Conservation (phyloP, 2,797 vertebrate species). For the Melopsittacus undulatus region DNA sequence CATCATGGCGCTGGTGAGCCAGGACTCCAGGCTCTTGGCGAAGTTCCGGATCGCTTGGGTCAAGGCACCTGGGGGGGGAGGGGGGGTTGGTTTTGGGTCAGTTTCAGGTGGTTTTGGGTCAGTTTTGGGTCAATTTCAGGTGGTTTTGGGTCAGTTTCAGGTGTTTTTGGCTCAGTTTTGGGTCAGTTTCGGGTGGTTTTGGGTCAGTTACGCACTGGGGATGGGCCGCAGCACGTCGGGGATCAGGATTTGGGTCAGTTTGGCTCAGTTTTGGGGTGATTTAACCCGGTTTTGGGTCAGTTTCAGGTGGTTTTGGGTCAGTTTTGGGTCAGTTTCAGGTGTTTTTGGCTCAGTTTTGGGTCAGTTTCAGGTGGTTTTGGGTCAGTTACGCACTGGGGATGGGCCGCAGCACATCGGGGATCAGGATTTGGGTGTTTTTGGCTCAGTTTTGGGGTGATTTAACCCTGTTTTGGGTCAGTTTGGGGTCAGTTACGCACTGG, state of each 20-base stretch:
- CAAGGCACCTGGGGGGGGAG: not conserved
- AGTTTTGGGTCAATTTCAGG: not conserved
- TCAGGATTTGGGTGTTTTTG: too few relatives aligned
- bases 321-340: too few relatives aligned
- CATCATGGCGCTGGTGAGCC: too few relatives aligned
- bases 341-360: too few relatives aligned
- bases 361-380: not conserved
- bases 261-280: too few relatives aligned
- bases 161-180: too few relatives aligned
- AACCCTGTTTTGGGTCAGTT: too few relatives aligned
- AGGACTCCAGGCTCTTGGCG: not conserved
- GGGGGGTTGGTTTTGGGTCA: too few relatives aligned
- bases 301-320: not conserved
- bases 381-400: not conserved
- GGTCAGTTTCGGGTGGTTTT: not conserved
- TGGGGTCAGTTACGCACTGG: too few relatives aligned
- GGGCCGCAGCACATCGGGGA: not conserved
- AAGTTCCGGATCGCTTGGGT: not conserved
- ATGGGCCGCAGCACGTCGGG: not conserved
- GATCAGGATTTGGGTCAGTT: not conserved
- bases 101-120: not conserved
- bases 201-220: not conserved
- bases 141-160: not conserved
- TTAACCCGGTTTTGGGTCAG: not conserved
- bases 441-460: too few relatives aligned